Evolutionary conservation across 2,888 invertebrate genomes (phyloP).

Genomic region (Germaria angustata): DNA sequence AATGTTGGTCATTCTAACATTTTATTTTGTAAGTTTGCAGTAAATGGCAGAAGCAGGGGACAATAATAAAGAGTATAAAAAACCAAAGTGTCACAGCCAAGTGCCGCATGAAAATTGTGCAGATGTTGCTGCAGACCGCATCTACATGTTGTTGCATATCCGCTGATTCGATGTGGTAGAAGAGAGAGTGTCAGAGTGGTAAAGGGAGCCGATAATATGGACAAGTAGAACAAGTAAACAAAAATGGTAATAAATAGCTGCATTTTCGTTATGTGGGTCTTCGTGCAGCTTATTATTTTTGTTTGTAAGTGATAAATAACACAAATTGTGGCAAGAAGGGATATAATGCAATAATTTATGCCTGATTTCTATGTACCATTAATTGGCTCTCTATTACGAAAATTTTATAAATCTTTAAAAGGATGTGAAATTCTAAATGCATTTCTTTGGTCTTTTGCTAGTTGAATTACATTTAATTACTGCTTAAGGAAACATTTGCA

Average conservation of each 20-base stretch:
- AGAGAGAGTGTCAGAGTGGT: not conserved
- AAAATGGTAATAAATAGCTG: conserved; percentile 34
- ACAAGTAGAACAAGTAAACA: conserved; percentile 42
- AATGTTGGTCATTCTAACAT: conserved; percentile 11
- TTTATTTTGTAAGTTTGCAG: not conserved
- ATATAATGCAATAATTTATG: conserved; percentile 11
- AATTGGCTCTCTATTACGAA: not conserved
- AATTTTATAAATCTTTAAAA: not conserved
- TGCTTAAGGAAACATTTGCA: no score
- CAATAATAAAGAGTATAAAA: not conserved
- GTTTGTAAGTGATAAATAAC: conserved; percentile 9
- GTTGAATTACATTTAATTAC: no score
- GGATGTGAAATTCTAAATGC: no score
- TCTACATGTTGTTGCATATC: conserved; percentile 39
- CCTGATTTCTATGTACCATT: not conserved
- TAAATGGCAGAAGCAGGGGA: not conserved
- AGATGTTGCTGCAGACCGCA: not conserved
- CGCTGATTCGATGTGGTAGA: conserved; percentile 4
- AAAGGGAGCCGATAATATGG: conserved; percentile 17
- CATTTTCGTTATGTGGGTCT: not conserved
- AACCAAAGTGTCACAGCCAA: conserved; percentile 61
- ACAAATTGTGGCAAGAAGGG: not conserved
- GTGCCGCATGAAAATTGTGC: conserved; percentile 50
- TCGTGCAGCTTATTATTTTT: not conserved
- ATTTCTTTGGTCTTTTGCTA: no score